Percentiles rank a stretch among this genome's conserved stretches.
Conservation (phyloP, 2,888 invertebrate species). For the Protodeltote pygarga region DNA sequence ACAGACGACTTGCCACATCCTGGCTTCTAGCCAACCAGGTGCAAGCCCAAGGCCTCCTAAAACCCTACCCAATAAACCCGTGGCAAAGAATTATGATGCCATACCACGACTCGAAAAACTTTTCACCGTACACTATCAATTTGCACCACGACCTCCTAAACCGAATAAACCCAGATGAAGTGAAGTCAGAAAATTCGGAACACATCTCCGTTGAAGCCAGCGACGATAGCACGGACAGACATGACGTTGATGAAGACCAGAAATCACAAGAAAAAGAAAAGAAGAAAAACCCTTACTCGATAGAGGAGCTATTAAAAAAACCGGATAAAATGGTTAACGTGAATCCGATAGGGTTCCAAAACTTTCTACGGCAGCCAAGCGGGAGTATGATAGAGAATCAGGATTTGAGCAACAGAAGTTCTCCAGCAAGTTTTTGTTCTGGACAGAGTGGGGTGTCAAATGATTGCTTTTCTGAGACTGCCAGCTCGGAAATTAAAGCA, state of each 20-base stretch:
- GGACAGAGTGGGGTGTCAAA: constrained; percentile 76
- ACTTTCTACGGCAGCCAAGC: constrained; percentile 86
- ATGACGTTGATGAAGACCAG: constrained; percentile 74
- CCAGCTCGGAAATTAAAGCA: constrained; percentile 76
- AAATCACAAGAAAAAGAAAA: constrained; percentile 79
- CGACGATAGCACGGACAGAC: constrained; percentile 87
- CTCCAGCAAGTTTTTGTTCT: constrained; percentile 80
- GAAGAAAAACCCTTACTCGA: constrained; percentile 94
- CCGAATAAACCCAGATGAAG: constrained; percentile 75
- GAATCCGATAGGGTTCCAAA: constrained; percentile 71
- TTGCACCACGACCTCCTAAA: constrained; percentile 74
- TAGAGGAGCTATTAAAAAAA: constrained; percentile 94
- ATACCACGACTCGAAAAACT: constrained; percentile 75
- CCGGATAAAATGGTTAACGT: constrained; percentile 88
- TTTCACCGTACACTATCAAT: constrained; percentile 74
- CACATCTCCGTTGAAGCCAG: constrained; percentile 86
- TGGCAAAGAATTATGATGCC: constrained; percentile 88
- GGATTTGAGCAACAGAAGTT: constrained; percentile 75
- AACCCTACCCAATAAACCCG: constrained; percentile 83
- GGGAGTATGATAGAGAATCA: constrained; percentile 85
- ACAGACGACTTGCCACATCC: constrained; percentile 84
- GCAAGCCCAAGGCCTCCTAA: constrained; percentile 79
- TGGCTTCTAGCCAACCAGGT: constrained; percentile 86
- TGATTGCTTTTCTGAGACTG: constrained; percentile 75
- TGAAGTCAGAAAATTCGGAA: constrained; percentile 78